These are phyloP conservation scores for Drosophila fungiperda DNA, from an alignment of 2,888 invertebrate species.

Conservation along the genomic window DNA sequence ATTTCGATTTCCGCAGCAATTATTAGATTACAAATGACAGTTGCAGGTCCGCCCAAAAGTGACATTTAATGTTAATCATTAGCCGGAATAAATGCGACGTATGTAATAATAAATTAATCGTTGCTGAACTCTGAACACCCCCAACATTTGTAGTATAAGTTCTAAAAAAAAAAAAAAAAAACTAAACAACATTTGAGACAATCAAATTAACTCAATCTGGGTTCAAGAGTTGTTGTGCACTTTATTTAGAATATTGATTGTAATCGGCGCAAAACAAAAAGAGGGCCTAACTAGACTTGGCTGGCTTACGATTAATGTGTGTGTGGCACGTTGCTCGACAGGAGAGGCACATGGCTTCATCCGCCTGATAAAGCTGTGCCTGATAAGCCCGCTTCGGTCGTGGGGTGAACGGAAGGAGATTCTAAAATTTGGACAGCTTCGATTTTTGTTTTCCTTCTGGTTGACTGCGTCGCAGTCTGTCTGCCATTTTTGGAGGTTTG, in stretches of 20 bases:
- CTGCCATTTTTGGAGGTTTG: constrained; percentile 62
- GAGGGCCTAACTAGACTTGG: not conserved
- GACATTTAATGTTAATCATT: not conserved
- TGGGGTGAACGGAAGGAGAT: constrained; percentile 28
- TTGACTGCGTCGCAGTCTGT: not conserved
- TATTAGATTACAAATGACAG: constrained; percentile 40
- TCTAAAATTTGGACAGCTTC: constrained; percentile 12
- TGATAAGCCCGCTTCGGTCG: constrained; percentile 44
- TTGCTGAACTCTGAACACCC: constrained; percentile 52
- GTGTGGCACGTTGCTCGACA: constrained; percentile 36
- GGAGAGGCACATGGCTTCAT: constrained; percentile 14
- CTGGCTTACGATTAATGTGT: constrained; percentile 29
- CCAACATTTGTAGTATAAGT: constrained; percentile 5
- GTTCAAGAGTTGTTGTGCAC: constrained; percentile 38
- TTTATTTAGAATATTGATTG: constrained; percentile 52
- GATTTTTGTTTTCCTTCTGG: constrained; percentile 5
- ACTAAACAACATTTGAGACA: constrained; percentile 29
- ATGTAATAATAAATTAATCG: constrained; percentile 28
- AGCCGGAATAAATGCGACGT: constrained; percentile 3
- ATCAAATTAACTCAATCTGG: constrained; percentile 46
- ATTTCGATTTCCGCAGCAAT: constrained; percentile 30
- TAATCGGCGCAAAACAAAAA: constrained; percentile 5
- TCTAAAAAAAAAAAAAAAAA: not conserved
- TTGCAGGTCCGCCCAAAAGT: constrained; percentile 21
- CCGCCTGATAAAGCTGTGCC: constrained; percentile 50